Conservation (phyloP, 2,113 vertebrate species). For the Collichthys lucidus region DNA sequence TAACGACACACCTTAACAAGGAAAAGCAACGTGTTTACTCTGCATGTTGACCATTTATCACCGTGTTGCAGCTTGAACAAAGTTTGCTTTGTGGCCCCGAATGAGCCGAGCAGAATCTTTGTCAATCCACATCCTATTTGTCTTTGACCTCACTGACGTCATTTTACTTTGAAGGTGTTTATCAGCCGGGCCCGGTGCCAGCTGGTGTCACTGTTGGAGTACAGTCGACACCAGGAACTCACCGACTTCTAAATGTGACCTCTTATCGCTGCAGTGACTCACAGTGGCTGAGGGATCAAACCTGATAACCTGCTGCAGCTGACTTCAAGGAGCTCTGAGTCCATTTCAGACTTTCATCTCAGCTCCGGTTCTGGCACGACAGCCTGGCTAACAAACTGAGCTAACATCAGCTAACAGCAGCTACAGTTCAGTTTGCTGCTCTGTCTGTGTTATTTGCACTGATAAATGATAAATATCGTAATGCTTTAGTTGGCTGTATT, state of each 20-base stretch:
- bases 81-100: not conserved
- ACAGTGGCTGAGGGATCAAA: not conserved
- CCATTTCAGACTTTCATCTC: not conserved
- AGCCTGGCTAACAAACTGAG: no score
- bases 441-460: no score
- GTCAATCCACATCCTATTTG: accelerated
- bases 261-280: conserved; percentile 22
- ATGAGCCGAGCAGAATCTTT: accelerated
- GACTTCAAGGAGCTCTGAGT: not conserved
- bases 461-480: no score
- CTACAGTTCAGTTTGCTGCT: no score
- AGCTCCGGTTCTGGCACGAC: no score
- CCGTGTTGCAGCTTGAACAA: not conserved
- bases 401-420: no score
- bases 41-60: conserved; percentile 3
- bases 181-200: not conserved
- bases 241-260: not conserved
- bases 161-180: conserved; percentile 29
- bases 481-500: no score
- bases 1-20: conserved; percentile 22
- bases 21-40: conserved; percentile 16
- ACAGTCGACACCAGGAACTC: conserved; percentile 23
- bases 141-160: not conserved
- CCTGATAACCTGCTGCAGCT: conserved; percentile 7
- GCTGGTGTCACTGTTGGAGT: conserved; percentile 9